phyloP scores from a whole-genome alignment of 2,113 vertebrate species.

The Acrocephalus arundinaceus region DNA sequence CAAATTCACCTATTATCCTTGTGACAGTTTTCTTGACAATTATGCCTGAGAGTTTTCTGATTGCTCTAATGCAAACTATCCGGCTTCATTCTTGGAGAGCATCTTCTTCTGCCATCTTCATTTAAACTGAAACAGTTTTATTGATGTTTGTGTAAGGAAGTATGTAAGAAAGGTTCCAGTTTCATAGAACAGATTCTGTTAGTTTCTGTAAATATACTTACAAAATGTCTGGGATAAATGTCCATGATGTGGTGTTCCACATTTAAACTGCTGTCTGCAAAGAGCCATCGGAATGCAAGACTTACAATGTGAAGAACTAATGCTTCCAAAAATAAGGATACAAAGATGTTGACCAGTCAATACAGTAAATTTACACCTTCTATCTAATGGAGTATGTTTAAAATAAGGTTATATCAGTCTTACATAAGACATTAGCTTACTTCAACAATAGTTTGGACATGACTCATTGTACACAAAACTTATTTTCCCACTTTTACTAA shows the following conservation, averaged over 20 bases:
- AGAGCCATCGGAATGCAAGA: not conserved
- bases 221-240: slow-evolving; percentile 66
- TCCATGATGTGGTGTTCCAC: slow-evolving; percentile 63
- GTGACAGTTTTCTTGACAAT: not conserved
- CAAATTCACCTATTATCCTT: not conserved
- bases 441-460: not conserved
- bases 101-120: not conserved
- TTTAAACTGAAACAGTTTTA: not conserved
- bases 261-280: not conserved
- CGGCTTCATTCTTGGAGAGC: not conserved
- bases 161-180: not conserved
- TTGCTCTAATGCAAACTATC: not conserved
- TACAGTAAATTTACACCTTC: not conserved
- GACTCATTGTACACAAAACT: not conserved
- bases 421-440: not conserved
- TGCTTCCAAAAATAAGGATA: not conserved
- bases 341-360: not conserved
- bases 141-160: not conserved
- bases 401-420: not conserved
- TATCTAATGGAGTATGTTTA: not conserved
- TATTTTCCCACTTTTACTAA: not conserved
- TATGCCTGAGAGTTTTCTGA: not conserved
- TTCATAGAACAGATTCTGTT: not conserved
- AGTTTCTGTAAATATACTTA: not conserved
- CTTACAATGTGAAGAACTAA: not conserved